Evolutionary conservation across 2,888 invertebrate genomes (phyloP).

Genomic region (Eupithecia inturbata): DNA sequence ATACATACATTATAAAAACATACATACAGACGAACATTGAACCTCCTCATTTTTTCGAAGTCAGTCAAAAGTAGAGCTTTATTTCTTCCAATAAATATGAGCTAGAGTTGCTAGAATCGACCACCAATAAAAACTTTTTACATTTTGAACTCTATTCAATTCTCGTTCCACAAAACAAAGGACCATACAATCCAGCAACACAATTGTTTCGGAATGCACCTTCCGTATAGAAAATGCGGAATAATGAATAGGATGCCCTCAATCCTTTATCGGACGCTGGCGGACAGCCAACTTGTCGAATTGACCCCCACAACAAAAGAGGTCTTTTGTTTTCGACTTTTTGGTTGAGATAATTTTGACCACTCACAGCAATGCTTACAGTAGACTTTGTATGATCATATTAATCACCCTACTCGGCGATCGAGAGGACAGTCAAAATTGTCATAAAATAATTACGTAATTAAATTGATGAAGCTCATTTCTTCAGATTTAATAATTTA

Average conservation of each 20-base stretch:
- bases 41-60: too few species aligned
- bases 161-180: slow-evolving; percentile 17
- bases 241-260: slow-evolving; percentile 46
- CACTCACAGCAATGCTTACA: neutral
- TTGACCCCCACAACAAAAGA: slow-evolving; percentile 2
- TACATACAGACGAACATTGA: too few species aligned
- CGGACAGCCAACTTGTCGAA: slow-evolving; percentile 3
- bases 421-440: too few species aligned
- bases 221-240: slow-evolving; percentile 27
- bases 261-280: slow-evolving; percentile 46
- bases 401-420: too few species aligned
- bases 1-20: too few species aligned
- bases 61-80: neutral
- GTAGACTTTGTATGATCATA: too few species aligned
- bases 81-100: neutral
- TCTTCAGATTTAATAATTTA: too few species aligned
- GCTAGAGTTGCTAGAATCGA: neutral
- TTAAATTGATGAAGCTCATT: too few species aligned
- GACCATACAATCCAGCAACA: slow-evolving; percentile 23
- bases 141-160: neutral
- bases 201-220: slow-evolving; percentile 34
- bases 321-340: slow-evolving; percentile 4
- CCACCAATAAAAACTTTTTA: neutral
- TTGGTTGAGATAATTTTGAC: neutral
- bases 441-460: too few species aligned